A percentile compares a stretch with the other conserved stretches of the same genome.
phyloP scores from a whole-genome alignment of 2,888 invertebrate genomes.

The Lasioglossum morio region DNA sequence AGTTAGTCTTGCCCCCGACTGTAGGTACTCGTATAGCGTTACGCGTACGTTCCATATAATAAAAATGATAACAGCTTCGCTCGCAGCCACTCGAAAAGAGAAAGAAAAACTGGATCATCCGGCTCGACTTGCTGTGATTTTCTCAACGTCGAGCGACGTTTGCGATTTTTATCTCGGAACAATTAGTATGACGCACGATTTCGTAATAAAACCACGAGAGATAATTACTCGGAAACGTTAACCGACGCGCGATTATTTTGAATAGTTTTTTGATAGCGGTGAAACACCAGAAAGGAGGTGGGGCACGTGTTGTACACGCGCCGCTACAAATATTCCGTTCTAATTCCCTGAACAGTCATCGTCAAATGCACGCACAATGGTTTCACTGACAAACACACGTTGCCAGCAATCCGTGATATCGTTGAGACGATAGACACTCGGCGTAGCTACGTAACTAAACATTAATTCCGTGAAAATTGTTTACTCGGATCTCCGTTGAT shows the following conservation, averaged over 20 bases:
- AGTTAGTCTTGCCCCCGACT: too few species aligned
- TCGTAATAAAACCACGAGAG: not conserved
- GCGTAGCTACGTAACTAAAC: slow-evolving; percentile 19
- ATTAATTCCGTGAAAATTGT: slow-evolving; percentile 22
- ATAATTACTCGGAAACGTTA: not conserved
- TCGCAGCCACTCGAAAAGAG: slow-evolving; percentile 4
- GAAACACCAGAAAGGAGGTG: not conserved
- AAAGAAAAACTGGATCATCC: slow-evolving; percentile 29
- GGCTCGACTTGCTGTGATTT: not conserved
- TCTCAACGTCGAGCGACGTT: not conserved
- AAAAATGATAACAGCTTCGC: slow-evolving; percentile 37
- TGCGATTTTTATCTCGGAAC: not conserved
- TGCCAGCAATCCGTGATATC: slow-evolving; percentile 39
- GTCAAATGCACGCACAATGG: slow-evolving; percentile 29
- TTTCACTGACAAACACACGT: slow-evolving; percentile 43
- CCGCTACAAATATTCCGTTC: slow-evolving; percentile 40
- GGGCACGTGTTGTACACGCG: slow-evolving; percentile 2
- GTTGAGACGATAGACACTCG: slow-evolving; percentile 50
- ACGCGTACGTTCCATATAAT: slow-evolving; percentile 46
- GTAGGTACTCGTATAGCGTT: not conserved
- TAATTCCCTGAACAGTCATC: slow-evolving; percentile 52
- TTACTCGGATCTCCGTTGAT: not conserved
- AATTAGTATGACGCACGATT: not conserved
- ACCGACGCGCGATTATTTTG: not conserved
- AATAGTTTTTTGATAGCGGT: not conserved